Evolutionary conservation across 2,113 vertebrate species (phyloP).

Genomic region (Garra rufa): DNA sequence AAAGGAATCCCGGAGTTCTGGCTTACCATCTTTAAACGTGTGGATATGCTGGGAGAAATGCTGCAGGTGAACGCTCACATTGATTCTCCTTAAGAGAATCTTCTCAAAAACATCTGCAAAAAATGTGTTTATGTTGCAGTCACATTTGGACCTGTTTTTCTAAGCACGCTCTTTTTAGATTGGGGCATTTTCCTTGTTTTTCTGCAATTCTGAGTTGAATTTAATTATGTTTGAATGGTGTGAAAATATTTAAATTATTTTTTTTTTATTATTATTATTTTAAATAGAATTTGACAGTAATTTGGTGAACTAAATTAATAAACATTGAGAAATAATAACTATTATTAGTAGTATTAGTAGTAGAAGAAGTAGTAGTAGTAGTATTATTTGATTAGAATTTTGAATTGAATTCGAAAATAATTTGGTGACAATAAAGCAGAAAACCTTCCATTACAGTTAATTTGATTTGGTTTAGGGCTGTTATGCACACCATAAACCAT

Average conservation of each 20-base stretch:
- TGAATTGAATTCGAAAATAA: not conserved
- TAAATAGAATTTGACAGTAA: not conserved
- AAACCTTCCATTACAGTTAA: not conserved
- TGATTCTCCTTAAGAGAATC: not conserved
- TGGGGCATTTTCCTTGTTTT: not conserved
- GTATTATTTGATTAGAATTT: not conserved
- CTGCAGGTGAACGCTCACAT: slow-evolving; percentile 81
- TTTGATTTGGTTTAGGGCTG: no score
- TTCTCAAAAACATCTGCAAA: not conserved
- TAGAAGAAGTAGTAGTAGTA: no score
- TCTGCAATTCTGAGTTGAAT: not conserved
- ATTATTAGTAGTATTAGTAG: no score
- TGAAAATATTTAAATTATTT: no score
- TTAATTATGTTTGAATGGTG: not conserved
- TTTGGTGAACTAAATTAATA: not conserved
- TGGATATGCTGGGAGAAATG: slow-evolving; percentile 96
- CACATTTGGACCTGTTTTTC: not conserved
- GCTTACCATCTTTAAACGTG: slow-evolving; percentile 96
- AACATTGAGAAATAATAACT: no score
- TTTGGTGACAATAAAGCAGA: not conserved
- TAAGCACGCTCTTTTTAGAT: not conserved
- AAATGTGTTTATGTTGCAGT: not conserved
- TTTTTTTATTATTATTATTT: no score
- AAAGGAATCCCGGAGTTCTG: slow-evolving; percentile 98
- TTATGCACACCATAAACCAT: not conserved